Evolutionary conservation across 2,888 invertebrate genomes (phyloP).

Genomic region (Lottia scabra): DNA sequence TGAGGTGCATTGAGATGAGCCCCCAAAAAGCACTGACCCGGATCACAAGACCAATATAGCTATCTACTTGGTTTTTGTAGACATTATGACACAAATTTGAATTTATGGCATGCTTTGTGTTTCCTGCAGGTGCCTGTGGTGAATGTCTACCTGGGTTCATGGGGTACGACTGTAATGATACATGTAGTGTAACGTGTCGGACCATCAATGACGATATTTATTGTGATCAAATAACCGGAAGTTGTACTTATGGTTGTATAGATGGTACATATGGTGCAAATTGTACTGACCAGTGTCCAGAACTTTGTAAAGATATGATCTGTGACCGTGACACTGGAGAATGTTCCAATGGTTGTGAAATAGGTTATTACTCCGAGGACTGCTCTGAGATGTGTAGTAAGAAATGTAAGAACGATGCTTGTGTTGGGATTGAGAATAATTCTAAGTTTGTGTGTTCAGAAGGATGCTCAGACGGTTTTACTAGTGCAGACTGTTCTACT

Average conservation of each 20-base stretch:
- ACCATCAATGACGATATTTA: background rate
- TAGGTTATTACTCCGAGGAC: background rate
- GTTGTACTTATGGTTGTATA: background rate
- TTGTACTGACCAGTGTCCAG: background rate
- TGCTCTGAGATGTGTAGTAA: background rate
- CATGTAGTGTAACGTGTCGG: background rate
- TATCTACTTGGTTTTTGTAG: too few relatives aligned
- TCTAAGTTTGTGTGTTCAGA: background rate
- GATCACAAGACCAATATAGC: too few relatives aligned
- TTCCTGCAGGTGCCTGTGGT: too few relatives aligned
- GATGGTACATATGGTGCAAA: background rate
- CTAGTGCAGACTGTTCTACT: background rate
- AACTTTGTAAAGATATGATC: background rate
- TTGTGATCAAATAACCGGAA: background rate
- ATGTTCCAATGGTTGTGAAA: background rate
- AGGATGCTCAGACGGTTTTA: background rate
- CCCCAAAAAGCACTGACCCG: too few relatives aligned
- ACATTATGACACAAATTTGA: too few relatives aligned
- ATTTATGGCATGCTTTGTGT: too few relatives aligned
- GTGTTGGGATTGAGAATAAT: background rate
- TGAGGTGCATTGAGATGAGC: too few relatives aligned
- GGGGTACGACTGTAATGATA: background rate
- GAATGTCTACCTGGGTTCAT: background rate
- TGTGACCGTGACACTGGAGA: background rate
- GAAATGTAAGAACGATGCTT: background rate